These are phyloP conservation scores for Campylorhamphus procurvoides DNA, from an alignment of 2,113 vertebrate genomes.

Conservation along the genomic window DNA sequence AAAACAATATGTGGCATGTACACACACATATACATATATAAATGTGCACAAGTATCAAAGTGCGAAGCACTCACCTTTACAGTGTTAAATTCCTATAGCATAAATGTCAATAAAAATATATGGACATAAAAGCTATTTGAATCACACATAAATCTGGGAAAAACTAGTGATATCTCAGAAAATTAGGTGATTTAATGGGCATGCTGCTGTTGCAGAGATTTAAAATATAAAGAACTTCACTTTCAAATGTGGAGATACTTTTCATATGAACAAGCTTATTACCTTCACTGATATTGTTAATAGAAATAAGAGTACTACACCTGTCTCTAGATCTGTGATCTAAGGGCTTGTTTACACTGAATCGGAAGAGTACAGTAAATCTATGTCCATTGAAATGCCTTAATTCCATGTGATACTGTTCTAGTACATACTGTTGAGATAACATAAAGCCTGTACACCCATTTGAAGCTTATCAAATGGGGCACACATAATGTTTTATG, in stretches of 20 bases:
- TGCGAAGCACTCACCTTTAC: neutral
- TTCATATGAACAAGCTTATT: neutral
- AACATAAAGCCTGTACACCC: neutral
- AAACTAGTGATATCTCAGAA: neutral
- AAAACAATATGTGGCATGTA: neutral
- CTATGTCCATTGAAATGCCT: neutral
- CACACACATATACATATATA: neutral
- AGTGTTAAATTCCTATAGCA: neutral
- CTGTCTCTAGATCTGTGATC: neutral
- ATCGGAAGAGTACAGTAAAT: neutral
- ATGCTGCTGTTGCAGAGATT: neutral
- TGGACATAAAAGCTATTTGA: neutral
- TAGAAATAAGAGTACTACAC: neutral
- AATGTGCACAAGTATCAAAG: neutral
- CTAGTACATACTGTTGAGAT: neutral
- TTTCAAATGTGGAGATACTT: neutral
- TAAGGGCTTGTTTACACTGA: neutral
- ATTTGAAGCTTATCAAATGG: neutral
- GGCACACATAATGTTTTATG: accelerated
- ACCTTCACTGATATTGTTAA: neutral
- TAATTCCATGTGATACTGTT: neutral
- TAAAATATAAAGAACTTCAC: neutral
- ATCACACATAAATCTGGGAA: neutral
- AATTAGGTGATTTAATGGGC: neutral
- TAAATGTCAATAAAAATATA: neutral